A percentile compares a stretch with the other conserved stretches of the same genome.
These are phyloP conservation scores for Drosophila planitibia DNA, from an alignment of 2,888 invertebrate genomes.

Conservation along the genomic window DNA sequence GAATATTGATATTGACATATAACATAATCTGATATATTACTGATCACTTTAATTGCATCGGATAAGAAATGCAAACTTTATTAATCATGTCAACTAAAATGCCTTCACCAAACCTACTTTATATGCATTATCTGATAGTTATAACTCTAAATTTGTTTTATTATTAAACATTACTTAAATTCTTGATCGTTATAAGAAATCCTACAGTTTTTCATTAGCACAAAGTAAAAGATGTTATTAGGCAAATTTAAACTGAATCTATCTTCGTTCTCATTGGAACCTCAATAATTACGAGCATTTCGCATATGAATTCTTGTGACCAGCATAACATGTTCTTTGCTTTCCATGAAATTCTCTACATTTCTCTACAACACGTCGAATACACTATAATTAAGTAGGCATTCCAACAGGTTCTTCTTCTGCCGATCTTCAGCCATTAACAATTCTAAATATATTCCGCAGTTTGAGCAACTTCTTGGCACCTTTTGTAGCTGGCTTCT, in stretches of 20 bases:
- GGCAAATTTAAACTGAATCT: background rate
- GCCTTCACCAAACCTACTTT: background rate
- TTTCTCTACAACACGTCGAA: background rate
- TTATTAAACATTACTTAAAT: background rate
- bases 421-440: background rate
- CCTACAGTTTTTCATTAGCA: background rate
- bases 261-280: background rate
- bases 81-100: background rate
- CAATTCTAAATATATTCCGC: background rate
- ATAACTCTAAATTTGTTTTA: background rate
- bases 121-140: background rate
- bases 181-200: background rate
- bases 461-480: background rate
- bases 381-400: slow-evolving; percentile 13
- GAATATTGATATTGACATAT: background rate
- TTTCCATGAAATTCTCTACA: background rate
- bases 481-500: slow-evolving; percentile 31
- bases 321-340: background rate
- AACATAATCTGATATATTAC: no score
- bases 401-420: slow-evolving; percentile 13
- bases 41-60: background rate
- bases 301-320: background rate
- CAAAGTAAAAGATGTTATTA: background rate
- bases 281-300: background rate
- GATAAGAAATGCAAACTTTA: background rate